Base-by-base conservation (phyloP, 1,140 invertebrate genomes). In the Coelopa frigida region DNA sequence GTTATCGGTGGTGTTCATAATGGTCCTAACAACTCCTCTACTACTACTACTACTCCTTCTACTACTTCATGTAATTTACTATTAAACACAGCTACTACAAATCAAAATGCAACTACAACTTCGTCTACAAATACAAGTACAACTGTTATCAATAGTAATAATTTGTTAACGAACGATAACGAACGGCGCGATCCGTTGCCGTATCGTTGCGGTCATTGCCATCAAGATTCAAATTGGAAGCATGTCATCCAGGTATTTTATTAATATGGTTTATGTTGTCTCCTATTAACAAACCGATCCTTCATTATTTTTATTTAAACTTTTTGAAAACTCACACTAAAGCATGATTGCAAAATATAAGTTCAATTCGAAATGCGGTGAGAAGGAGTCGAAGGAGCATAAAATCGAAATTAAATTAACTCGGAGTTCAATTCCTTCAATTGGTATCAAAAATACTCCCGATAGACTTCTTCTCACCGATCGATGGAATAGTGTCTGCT, bases 151-250 rank as follows among this genome's bases (percentile, higher is more conserved):
- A 53, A 51, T 61, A 65, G 58, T 58, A 58, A 55, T 46, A 57
- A 54, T 55, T 49, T 65, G 23, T 61, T 66, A 55, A 51, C 52
- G 51, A 57, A 58, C 51, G 52, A 58, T 53, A 41, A 18, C 20
- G 65, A 67, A 56, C 58, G 66, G 32, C 65, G 66, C 38, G 65
- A 64, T 49, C 65, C 65, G 49, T 73, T 73, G 59, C 78, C 81
- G 29, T 84, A 83, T 70, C 76, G 80, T 54, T 85, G 83, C 72
- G 80, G 81, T 55, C 80, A 83, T 67, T 85, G 82, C 72, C 79
- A 82, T 66, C 81, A 84, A 70, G 70, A 82, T 57, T 84, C 82
- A 46, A 84, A 84, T 71, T 85, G 83, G 83, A 83, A 83, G 74
- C 82, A 85, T 76, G 82, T 85, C 55, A 84, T 85, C 71, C 81